Percentiles rank a stretch among this genome's conserved stretches.
Conservation (phyloP, 2,797 vertebrate genomes). For the Gambusia yucatana region DNA sequence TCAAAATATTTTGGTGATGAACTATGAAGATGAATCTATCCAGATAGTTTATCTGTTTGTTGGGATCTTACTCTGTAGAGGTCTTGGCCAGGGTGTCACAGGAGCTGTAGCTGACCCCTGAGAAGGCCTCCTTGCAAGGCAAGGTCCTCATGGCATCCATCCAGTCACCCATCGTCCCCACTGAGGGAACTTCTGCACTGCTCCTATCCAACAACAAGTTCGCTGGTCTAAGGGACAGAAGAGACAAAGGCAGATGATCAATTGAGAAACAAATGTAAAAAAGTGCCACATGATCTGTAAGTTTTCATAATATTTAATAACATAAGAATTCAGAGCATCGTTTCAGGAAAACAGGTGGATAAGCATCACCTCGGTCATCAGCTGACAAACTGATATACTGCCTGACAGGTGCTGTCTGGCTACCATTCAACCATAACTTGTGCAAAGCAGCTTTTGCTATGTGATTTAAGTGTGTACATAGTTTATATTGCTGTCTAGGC, state of each 20-base stretch:
- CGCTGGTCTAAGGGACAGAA: slow-evolving; percentile 82
- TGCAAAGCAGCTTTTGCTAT: slow-evolving; percentile 4
- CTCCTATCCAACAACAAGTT: slow-evolving; percentile 96
- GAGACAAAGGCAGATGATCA: background rate
- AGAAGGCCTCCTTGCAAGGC: slow-evolving; percentile 95
- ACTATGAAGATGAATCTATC: background rate
- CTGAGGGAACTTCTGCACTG: slow-evolving; percentile 87
- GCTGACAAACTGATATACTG: slow-evolving; percentile 15
- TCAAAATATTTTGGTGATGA: background rate
- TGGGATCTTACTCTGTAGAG: slow-evolving; percentile 91
- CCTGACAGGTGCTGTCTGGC: slow-evolving; percentile 15
- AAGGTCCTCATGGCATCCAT: slow-evolving; percentile 91
- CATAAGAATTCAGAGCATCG: slow-evolving; percentile 5
- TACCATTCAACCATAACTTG: slow-evolving; percentile 7
- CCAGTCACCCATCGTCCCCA: slow-evolving; percentile 90
- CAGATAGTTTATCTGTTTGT: slow-evolving; percentile 27
- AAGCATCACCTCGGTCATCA: slow-evolving; percentile 15
- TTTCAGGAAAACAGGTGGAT: slow-evolving; percentile 25
- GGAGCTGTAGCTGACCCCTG: slow-evolving; percentile 95
- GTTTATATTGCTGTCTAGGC: background rate
- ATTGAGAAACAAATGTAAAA: background rate
- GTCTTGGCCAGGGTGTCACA: slow-evolving; percentile 97
- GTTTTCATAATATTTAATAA: slow-evolving; percentile 9
- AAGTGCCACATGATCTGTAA: slow-evolving; percentile 1
- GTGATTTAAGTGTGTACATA: slow-evolving; percentile 16